A percentile compares a stretch with the other conserved stretches of the same genome.
These are phyloP conservation scores for Heterodera carotae DNA, from an alignment of 1,140 invertebrate genomes.

Conservation along the genomic window DNA sequence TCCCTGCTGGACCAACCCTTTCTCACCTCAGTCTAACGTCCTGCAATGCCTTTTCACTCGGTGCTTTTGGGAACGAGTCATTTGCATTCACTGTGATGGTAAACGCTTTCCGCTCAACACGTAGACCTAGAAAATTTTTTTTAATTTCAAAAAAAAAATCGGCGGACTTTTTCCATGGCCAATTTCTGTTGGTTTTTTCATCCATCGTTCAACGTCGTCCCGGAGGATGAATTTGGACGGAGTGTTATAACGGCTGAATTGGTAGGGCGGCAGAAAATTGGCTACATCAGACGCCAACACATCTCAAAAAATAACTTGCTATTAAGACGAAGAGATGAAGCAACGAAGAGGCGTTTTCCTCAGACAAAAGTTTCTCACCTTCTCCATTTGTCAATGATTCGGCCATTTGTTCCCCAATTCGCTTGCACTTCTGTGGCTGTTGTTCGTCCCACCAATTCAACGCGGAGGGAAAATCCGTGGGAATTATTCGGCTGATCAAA, in stretches of 20 bases:
- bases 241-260: conserved; percentile 54
- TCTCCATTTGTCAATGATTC: conserved; percentile 23
- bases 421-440: conserved; percentile 13
- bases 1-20: too few species aligned
- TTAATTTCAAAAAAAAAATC: conserved; percentile 6
- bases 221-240: conserved; percentile 30
- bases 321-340: conserved; percentile 25
- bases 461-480: conserved; percentile 45
- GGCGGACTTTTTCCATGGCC: conserved; percentile 55
- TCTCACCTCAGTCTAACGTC: conserved; percentile 55
- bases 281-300: conserved; percentile 28
- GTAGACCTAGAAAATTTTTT: conserved; percentile 51
- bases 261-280: conserved; percentile 56
- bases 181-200: conserved; percentile 16
- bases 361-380: background rate
- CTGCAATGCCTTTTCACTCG: conserved; percentile 50
- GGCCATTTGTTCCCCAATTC: conserved; percentile 35
- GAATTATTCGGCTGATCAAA: conserved; percentile 52
- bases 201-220: conserved; percentile 17
- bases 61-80: conserved; percentile 53
- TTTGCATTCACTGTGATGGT: conserved; percentile 56
- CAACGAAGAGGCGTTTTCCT: too few species aligned
- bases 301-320: background rate
- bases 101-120: conserved; percentile 59
- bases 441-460: conserved; percentile 45